Base-by-base conservation (phyloP, 2,113 vertebrate species). In the Myxocyprinus asiaticus region DNA sequence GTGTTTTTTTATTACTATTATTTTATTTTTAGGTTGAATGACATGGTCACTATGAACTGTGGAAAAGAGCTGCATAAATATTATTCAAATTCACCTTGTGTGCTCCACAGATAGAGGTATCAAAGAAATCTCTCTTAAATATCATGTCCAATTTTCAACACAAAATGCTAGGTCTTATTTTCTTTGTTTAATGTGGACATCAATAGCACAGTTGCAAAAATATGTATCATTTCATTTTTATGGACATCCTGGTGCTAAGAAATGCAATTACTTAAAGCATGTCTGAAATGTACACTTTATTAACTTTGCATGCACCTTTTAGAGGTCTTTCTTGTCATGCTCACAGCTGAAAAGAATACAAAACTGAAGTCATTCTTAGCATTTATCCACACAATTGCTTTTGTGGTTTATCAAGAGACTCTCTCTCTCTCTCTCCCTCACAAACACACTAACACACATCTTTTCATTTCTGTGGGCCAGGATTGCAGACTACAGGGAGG, bases 351-450 rank as follows among this genome's bases (percentile, higher is more conserved):
- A 66, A 7, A 69, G 65, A 66, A 51, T 69, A 59, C 9, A 7
- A 15, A 73, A 69, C 43, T 83, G 64, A 70, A 45, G 51, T 63
- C 15, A 22, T 61, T 42, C 11, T 43, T 65, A 12, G 9, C 22
- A 64, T 73, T 79, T 64, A 79, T 50, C 56, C 50, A 75, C 59
- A 58, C 67, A 72, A 42, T 63, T 22, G 68, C 48, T 48, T 17
- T 63, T 59, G 51, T 62, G 11, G 33, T 72, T 70, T 11, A 71
- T 76, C 62, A 63, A 71, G 6, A 22, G 14, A 66, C 70, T 58
- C 42, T 65, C 12, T 7, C 15, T 15, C 43, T 7, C 56, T 15
- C 43, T 9, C 56, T 3, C 44, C 4, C 44, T 7, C 4, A 6
- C 50, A 50, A 61, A 45, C 48, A 22, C 42, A 33, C 62, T 47